Evolutionary conservation across 2,113 vertebrate species (phyloP).

Genomic region (Carassius gibelio): DNA sequence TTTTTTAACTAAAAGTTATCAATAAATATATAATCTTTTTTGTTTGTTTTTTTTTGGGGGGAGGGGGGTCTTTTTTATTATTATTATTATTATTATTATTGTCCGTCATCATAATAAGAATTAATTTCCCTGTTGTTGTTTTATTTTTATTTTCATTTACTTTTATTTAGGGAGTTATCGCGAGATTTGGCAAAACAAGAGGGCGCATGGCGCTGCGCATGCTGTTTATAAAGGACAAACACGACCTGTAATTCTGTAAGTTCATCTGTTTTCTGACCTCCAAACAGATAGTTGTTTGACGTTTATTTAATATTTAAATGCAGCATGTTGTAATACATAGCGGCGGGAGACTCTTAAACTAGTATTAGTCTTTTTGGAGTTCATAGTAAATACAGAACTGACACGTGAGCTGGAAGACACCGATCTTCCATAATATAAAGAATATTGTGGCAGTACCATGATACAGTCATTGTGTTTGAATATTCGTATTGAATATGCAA

Average conservation of each 20-base stretch:
- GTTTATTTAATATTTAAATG: no score
- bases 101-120: not conserved
- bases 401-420: not conserved
- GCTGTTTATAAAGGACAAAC: not conserved
- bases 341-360: not conserved
- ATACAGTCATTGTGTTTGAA: not conserved
- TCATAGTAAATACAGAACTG: not conserved
- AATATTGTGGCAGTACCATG: not conserved
- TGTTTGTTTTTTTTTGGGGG: not conserved
- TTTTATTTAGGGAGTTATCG: not conserved
- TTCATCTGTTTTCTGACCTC: not conserved
- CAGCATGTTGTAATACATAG: not conserved
- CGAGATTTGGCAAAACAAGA: not conserved
- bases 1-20: not conserved
- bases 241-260: not conserved
- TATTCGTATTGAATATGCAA: not conserved
- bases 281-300: not conserved
- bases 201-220: conserved; percentile 1
- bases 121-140: not conserved
- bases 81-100: no score
- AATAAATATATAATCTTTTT: not conserved
- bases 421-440: not conserved
- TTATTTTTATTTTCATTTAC: not conserved
- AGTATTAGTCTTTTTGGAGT: no score
- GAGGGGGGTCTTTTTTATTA: no score